These are phyloP conservation scores for Sandelia bainsii DNA, from an alignment of 2,797 vertebrate species.

Conservation along the genomic window DNA sequence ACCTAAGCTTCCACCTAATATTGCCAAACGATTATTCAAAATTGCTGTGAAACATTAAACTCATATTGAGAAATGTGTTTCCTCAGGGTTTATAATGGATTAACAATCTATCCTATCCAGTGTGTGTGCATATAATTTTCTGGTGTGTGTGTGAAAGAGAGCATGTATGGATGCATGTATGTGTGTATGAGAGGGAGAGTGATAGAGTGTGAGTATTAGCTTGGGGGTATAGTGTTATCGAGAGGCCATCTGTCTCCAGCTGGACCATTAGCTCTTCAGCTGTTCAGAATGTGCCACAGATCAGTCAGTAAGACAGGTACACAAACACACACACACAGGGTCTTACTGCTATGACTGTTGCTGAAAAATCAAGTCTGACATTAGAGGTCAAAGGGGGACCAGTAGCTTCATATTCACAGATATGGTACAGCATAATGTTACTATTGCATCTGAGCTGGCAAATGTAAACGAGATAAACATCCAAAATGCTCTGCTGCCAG, in stretches of 20 bases:
- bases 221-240: conserved; percentile 84
- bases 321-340: conserved; percentile 52
- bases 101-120: conserved; percentile 72
- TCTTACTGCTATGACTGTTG: conserved; percentile 66
- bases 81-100: conserved; percentile 76
- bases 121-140: conserved; percentile 37
- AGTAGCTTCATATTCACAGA: conserved; percentile 65
- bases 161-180: conserved; percentile 21
- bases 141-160: neutral
- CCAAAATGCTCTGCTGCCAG: conserved; percentile 60
- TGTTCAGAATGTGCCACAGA: conserved; percentile 84
- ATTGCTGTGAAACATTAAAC: conserved; percentile 78
- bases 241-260: conserved; percentile 87
- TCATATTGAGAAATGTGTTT: conserved; percentile 75
- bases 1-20: conserved; percentile 68
- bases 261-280: conserved; percentile 87
- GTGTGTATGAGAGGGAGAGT: conserved; percentile 50
- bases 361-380: conserved; percentile 82
- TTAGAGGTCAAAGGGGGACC: conserved; percentile 73
- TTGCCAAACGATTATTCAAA: conserved; percentile 72
- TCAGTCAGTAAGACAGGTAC: conserved; percentile 83
- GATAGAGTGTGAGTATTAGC: conserved; percentile 81
- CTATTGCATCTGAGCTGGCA: conserved; percentile 54
- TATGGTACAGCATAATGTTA: conserved; percentile 56
- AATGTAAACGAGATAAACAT: conserved; percentile 67